Evolutionary conservation across 2,888 invertebrate species (phyloP).

Genomic region (Endotricha flammealis): DNA sequence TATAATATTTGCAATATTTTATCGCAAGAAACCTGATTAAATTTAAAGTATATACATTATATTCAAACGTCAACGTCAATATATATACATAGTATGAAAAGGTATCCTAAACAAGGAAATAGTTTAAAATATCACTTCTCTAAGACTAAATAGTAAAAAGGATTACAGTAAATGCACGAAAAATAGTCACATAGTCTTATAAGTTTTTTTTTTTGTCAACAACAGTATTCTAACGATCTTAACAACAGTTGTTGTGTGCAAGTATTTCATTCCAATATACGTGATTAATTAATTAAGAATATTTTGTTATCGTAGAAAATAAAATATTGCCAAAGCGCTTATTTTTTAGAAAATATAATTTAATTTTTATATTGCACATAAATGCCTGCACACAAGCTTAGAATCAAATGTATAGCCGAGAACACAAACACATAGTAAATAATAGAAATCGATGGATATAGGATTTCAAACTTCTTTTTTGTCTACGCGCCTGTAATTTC

Average conservation of each 20-base stretch:
- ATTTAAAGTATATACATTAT: no score
- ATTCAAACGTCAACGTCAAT: constrained; percentile 59
- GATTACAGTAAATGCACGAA: constrained; percentile 77
- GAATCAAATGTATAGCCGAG: constrained; percentile 34
- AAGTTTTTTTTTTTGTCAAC: constrained; percentile 43
- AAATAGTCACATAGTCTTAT: constrained; percentile 73
- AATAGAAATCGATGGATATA: no score
- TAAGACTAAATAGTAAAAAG: constrained; percentile 68
- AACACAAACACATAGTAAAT: constrained; percentile 14
- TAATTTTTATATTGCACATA: constrained; percentile 19
- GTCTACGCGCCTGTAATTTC: no score
- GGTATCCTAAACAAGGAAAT: constrained; percentile 57
- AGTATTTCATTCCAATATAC: constrained; percentile 25
- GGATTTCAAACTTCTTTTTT: no score
- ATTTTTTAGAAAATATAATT: background rate
- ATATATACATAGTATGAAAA: constrained; percentile 58
- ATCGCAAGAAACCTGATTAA: constrained; percentile 14
- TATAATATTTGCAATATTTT: constrained; percentile 25
- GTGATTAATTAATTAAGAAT: background rate
- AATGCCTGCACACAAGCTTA: constrained; percentile 52
- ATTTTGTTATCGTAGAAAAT: background rate
- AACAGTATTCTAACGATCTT: constrained; percentile 53
- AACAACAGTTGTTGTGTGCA: constrained; percentile 51
- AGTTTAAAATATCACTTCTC: constrained; percentile 70
- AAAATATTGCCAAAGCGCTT: background rate